These are phyloP conservation scores for Agelaius tricolor DNA, from an alignment of 2,113 vertebrate genomes.

Conservation along the genomic window DNA sequence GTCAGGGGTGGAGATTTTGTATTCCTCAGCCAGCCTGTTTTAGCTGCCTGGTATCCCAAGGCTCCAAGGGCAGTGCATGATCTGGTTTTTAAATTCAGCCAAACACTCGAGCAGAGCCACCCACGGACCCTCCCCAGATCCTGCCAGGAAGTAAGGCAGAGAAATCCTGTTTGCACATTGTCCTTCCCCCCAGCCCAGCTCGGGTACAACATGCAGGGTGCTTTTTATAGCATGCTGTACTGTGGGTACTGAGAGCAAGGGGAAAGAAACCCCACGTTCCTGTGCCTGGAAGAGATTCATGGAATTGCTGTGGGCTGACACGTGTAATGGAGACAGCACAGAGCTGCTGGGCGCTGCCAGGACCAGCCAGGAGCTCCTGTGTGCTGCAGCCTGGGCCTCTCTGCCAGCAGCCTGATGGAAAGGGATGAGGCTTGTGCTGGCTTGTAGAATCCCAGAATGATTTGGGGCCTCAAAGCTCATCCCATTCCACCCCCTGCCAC, in stretches of 20 bases:
- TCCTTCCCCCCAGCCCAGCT: neutral
- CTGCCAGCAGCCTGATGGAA: rapidly evolving
- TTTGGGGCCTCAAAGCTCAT: neutral
- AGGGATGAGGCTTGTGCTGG: neutral
- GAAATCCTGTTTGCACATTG: neutral
- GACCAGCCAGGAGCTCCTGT: neutral
- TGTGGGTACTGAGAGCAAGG: neutral
- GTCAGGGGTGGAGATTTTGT: neutral
- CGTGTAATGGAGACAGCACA: rapidly evolving
- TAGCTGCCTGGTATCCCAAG: neutral
- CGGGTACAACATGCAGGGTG: rapidly evolving
- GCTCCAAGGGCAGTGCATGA: neutral
- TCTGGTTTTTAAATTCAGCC: neutral
- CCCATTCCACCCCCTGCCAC: neutral
- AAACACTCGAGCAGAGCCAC: neutral
- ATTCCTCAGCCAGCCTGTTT: neutral
- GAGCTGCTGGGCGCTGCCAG: neutral
- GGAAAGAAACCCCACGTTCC: neutral
- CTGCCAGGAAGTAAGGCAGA: rapidly evolving
- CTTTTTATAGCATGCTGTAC: neutral
- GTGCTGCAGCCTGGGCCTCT: rapidly evolving
- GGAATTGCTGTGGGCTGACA: neutral
- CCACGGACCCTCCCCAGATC: neutral
- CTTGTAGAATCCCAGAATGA: neutral
- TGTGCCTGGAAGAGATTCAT: neutral